Evolutionary conservation across 2,888 invertebrate species (phyloP), one percentile per base, ranked within the genome.

Genomic region (Tetranychus truncatus): DNA sequence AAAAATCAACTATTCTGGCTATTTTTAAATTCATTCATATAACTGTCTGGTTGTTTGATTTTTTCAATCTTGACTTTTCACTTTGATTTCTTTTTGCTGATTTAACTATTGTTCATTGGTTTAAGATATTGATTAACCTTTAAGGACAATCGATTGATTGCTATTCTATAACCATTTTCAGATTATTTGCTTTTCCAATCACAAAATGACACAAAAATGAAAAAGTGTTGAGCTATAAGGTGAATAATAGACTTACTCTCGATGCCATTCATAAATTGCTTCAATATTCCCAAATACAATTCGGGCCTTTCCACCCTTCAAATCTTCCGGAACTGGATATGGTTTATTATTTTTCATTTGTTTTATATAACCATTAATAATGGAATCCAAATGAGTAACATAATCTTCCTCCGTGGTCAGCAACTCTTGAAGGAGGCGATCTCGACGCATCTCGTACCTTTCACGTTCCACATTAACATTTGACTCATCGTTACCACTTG

Each of bases 251-350:
- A 89, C 91, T 89, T 85, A 97, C 95, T 95, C 93, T 87, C 91
- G 87, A 83, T 99, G 99, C 92, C 95, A 99, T 82, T 96, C 95
- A 83, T 91, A 95, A 78, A 99, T 99, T 74, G 91, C 91, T 82
- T 95, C 94, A 80, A 99, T 89, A 84, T 99, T 99, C 75, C 95
- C 95, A 83, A 99, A 99, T 76, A 99, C 91, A 88, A 99, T 93
- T 82, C 95, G 91, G 82, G 94, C 92, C 81, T 95, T 95, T 76
- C 95, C 94, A 77, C 89, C 88, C 73, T 78, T 85, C 73, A 93
- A 84, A 79, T 89, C 89, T 69, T 92, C 92, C 0, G 94, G 93
- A 82, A 94, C 67, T 15, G 55, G 55, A 55, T 55, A 55, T 1
- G 55, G 55, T 8, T 73, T 69, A 88, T 78, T 78, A 78, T 74